Base-by-base conservation (phyloP, 1,140 invertebrate species). In the Oreohelix idahoensis region DNA sequence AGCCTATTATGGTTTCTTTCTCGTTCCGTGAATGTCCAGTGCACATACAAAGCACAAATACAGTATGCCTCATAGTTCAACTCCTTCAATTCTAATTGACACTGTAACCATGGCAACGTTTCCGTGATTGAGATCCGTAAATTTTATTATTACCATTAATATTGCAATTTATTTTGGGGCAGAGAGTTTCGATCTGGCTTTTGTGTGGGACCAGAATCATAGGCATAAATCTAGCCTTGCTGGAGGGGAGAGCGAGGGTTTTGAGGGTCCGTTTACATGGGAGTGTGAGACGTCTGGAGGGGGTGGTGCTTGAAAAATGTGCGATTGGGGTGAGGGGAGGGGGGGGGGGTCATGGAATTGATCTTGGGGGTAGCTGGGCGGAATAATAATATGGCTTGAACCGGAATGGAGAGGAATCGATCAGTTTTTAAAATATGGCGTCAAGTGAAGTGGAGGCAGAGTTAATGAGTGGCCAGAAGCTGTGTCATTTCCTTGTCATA, bases 131-230 rank as follows among this genome's bases (percentile, higher is more conserved):
- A 66, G 77, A 39, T 58, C 77, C 51, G 58, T 79, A 79, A 79
- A 79, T 66, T 79, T 66, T 79, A 79, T 79, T 79, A 79, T 79
- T 58, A 79, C 77, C 77, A 79, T 79, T 79, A 79, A 79, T 79
- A 79, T 79, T 79, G 77, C 77, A 79, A 79, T 38, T 79, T 79
- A 51, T 53, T 77, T 66, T 66, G 29, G 63, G 63, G 63, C 63
- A 29, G 63, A 35, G 63, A 32, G 63, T 17, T 66, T 66, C 63
- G 63, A 35, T 66, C 63, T 66, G 63, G 63, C 63, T 66, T 66
- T 66, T 66, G n/a, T 66, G 63, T 66, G 29, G 63, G 63, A 66
- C 63, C 11, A 29, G n/a, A 66, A 32, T 66, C 63, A 66, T 66
- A 66, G 63, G 63, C 63, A 66, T 66, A 66, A 66, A 66, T 66